Conservation (phyloP, 2,888 invertebrate species). For the Heliothis peltigera region DNA sequence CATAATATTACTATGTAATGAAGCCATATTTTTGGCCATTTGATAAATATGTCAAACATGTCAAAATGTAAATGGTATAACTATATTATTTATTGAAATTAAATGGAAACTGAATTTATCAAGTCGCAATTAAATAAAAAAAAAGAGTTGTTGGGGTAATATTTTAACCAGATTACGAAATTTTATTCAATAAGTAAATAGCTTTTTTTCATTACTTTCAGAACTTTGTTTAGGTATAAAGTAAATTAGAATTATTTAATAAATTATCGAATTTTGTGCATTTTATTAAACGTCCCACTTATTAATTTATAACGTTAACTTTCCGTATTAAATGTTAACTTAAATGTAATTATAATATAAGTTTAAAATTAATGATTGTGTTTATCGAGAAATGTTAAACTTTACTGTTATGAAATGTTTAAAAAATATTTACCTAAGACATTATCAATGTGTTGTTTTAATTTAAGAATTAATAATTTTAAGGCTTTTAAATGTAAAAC, state of each 20-base stretch:
- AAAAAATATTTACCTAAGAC: slow-evolving; percentile 58
- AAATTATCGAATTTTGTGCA: slow-evolving; percentile 37
- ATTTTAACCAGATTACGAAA: slow-evolving; percentile 1
- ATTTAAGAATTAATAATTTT: slow-evolving; percentile 46
- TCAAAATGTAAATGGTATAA: too few relatives aligned
- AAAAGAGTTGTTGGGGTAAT: slow-evolving; percentile 12
- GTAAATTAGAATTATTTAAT: slow-evolving; percentile 34
- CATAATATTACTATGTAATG: slow-evolving; percentile 12
- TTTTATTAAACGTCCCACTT: slow-evolving; percentile 51
- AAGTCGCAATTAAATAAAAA: slow-evolving; percentile 8
- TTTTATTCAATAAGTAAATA: not conserved
- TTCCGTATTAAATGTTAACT: slow-evolving; percentile 53
- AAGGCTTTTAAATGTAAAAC: slow-evolving; percentile 57
- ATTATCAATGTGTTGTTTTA: slow-evolving; percentile 63
- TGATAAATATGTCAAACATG: not conserved
- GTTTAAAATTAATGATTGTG: slow-evolving; percentile 48
- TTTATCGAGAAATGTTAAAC: slow-evolving; percentile 52
- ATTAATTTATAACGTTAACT: slow-evolving; percentile 28
- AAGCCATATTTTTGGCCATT: slow-evolving; percentile 22
- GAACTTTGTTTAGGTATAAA: slow-evolving; percentile 18
- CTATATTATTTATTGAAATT: slow-evolving; percentile 21
- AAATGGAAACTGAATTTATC: slow-evolving; percentile 12
- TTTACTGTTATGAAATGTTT: slow-evolving; percentile 55
- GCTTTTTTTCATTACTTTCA: too few relatives aligned
- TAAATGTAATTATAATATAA: slow-evolving; percentile 49